Percentiles rank a stretch among this genome's conserved stretches.
phyloP scores from a whole-genome alignment of 2,888 invertebrate species.

The Luperina nickerlii region DNA sequence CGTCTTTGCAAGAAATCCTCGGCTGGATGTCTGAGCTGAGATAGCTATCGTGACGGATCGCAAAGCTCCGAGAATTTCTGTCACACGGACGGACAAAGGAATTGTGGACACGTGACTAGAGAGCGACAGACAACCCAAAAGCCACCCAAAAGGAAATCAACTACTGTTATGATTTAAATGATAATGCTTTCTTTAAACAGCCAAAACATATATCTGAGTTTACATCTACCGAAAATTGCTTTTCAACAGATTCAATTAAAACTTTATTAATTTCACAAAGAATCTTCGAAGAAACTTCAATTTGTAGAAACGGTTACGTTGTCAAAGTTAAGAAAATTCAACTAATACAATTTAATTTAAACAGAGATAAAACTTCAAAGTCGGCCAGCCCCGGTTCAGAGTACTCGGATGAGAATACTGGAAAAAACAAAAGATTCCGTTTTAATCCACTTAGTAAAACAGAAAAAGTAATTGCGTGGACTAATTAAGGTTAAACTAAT shows the following conservation, averaged over 20 bases:
- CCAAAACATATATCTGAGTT: conserved; percentile 67
- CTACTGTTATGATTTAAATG: conserved; percentile 57
- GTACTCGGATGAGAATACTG: conserved; percentile 52
- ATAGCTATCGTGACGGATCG: conserved; percentile 77
- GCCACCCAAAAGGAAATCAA: conserved; percentile 23
- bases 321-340: conserved; percentile 82
- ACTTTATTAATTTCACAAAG: conserved; percentile 89
- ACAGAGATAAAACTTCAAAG: conserved; percentile 80
- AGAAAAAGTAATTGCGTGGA: conserved; percentile 48
- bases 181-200: conserved; percentile 61
- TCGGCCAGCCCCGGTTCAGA: conserved; percentile 59
- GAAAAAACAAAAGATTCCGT: conserved; percentile 58
- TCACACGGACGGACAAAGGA: conserved; percentile 77
- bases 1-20: conserved; percentile 77
- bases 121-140: conserved; percentile 32
- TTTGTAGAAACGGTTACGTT: conserved; percentile 84
- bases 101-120: conserved; percentile 72
- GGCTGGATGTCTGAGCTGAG: conserved; percentile 70
- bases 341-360: conserved; percentile 87
- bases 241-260: conserved; percentile 88
- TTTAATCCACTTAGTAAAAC: conserved; percentile 61
- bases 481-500: conserved; percentile 55
- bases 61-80: conserved; percentile 73
- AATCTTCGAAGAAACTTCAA: conserved; percentile 81
- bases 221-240: conserved; percentile 82